phyloP scores from a whole-genome alignment of 2,113 vertebrate species.

The Bubalus kerabau region DNA sequence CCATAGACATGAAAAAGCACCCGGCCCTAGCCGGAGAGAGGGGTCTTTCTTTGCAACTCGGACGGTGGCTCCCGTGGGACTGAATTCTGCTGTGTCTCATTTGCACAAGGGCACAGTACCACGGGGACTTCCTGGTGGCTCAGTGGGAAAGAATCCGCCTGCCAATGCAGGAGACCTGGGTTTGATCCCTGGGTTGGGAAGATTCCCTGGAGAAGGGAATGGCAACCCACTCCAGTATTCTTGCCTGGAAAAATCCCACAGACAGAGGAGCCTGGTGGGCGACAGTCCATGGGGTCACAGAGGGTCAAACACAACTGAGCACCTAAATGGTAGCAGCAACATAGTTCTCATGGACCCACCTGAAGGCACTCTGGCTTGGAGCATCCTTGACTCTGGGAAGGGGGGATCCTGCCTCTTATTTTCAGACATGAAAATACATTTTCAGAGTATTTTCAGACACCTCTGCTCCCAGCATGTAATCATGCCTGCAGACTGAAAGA shows the following conservation, averaged over 20 bases:
- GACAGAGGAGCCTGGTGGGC: neutral
- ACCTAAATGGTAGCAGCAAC: neutral
- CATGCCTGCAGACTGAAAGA: neutral
- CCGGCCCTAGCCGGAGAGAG: neutral
- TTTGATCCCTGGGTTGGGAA: neutral
- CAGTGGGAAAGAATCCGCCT: neutral
- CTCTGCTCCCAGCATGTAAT: neutral
- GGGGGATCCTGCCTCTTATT: too few relatives aligned
- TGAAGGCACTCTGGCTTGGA: neutral
- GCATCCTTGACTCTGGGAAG: neutral
- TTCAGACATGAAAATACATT: too few relatives aligned
- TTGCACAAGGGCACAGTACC: rapidly evolving
- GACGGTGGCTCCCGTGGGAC: neutral
- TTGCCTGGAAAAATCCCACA: neutral
- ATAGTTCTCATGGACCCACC: rapidly evolving
- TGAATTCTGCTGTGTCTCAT: neutral
- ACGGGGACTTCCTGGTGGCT: neutral
- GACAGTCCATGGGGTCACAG: neutral
- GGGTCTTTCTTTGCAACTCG: neutral
- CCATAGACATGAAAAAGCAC: neutral
- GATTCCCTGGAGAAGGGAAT: neutral
- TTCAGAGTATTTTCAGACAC: neutral
- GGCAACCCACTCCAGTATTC: neutral
- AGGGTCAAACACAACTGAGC: neutral
- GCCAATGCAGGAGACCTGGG: neutral